These are phyloP conservation scores for Hedya salicella DNA, from an alignment of 2,888 invertebrate species.

Conservation along the genomic window DNA sequence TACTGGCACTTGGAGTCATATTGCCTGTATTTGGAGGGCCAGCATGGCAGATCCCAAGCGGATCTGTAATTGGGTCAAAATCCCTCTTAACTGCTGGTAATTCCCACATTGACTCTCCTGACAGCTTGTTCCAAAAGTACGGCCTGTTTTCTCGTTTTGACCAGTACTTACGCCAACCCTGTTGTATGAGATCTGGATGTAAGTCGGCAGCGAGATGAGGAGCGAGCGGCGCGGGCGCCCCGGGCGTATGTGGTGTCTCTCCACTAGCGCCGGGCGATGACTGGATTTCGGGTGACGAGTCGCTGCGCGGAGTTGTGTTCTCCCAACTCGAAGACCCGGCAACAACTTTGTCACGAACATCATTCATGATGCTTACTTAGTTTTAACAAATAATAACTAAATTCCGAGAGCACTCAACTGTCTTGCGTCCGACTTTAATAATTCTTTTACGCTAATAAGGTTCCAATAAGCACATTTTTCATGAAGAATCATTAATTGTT, in stretches of 20 bases:
- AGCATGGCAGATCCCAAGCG: constrained; percentile 90
- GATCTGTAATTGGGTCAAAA: constrained; percentile 96
- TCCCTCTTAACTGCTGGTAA: constrained; percentile 93
- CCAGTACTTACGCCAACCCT: constrained; percentile 99
- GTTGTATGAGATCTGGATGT: constrained; percentile 86
- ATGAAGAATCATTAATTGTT: constrained; percentile 66
- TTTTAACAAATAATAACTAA: constrained; percentile 38
- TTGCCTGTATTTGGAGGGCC: constrained; percentile 75
- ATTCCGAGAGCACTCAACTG: constrained; percentile 8
- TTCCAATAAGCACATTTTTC: constrained; percentile 68
- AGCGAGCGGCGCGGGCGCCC: constrained; percentile 82
- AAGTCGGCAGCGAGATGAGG: constrained; percentile 78
- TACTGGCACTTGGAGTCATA: constrained; percentile 86
- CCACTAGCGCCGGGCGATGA: constrained; percentile 76
- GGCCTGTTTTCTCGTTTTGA: constrained; percentile 97
- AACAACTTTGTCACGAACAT: constrained; percentile 82
- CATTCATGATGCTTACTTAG: constrained; percentile 74
- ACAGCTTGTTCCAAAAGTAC: constrained; percentile 98
- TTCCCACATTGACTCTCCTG: constrained; percentile 99
- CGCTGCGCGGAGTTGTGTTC: constrained; percentile 68
- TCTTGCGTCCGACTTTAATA: constrained; percentile 37
- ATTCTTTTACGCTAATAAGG: constrained; percentile 57
- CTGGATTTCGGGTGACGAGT: constrained; percentile 77
- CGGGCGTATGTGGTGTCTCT: constrained; percentile 85
- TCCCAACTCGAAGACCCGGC: constrained; percentile 81